These are phyloP conservation scores for Xestobium rufovillosum DNA, from an alignment of 2,888 invertebrate species.

Conservation along the genomic window DNA sequence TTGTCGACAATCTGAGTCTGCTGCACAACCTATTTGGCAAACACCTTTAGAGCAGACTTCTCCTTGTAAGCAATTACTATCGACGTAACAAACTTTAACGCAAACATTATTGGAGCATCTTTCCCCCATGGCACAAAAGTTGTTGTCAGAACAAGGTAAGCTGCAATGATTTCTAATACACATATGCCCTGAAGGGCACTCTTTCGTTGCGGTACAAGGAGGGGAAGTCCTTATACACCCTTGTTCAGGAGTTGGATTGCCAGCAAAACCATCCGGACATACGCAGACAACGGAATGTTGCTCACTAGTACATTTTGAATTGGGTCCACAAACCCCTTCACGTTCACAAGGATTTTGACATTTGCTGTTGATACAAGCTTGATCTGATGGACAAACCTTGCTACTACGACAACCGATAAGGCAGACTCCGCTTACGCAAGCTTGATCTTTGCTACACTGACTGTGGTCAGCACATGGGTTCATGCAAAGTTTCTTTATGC, in stretches of 20 bases:
- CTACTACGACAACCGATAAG: constrained; percentile 77
- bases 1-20: constrained; percentile 69
- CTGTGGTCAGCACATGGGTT: constrained; percentile 73
- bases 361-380: constrained; percentile 78
- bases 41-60: constrained; percentile 76
- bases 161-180: constrained; percentile 74
- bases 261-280: constrained; percentile 79
- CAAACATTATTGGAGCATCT: constrained; percentile 72
- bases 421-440: constrained; percentile 74
- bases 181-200: constrained; percentile 70
- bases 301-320: constrained; percentile 69
- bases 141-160: constrained; percentile 65
- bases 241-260: constrained; percentile 79
- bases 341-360: constrained; percentile 76
- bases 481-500: constrained; percentile 69
- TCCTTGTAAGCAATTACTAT: constrained; percentile 83
- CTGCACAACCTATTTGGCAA: constrained; percentile 76
- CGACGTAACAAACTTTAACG: constrained; percentile 79
- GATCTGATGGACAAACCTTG: constrained; percentile 65
- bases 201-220: constrained; percentile 56
- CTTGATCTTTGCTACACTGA: constrained; percentile 72
- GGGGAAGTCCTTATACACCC: constrained; percentile 80
- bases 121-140: constrained; percentile 76
- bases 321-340: constrained; percentile 73
- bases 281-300: constrained; percentile 70